Percentiles rank a stretch among this genome's conserved stretches.
Conservation (phyloP, 2,888 invertebrate species). For the Slavum lentiscoides region DNA sequence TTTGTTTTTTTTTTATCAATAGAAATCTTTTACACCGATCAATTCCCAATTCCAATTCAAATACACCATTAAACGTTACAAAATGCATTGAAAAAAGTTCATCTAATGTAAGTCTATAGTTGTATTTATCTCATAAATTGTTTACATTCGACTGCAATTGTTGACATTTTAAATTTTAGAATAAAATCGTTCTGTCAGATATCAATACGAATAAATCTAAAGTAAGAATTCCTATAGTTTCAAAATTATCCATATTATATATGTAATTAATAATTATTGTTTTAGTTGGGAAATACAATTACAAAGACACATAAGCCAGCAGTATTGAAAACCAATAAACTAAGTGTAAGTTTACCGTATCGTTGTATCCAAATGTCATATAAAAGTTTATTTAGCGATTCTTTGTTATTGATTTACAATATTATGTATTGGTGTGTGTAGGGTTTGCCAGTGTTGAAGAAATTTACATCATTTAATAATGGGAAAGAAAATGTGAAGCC, state of each 20-base stretch:
- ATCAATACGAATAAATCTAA: constrained; percentile 9
- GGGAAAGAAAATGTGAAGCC: constrained; percentile 30
- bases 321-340: neutral
- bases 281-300: constrained; percentile 24
- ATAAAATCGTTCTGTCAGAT: neutral
- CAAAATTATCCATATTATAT: neutral
- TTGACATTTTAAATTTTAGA: constrained; percentile 2
- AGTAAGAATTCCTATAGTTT: constrained; percentile 7
- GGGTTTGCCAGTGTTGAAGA: constrained; percentile 24
- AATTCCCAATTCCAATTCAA: neutral
- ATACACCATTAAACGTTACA: constrained; percentile 15
- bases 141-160: neutral
- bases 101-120: constrained; percentile 5
- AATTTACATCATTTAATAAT: neutral
- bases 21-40: neutral
- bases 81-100: constrained; percentile 7
- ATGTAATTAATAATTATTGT: neutral
- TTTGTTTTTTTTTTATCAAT: neutral
- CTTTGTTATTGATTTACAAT: neutral
- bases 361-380: neutral
- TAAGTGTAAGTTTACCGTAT: constrained; percentile 22
- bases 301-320: neutral
- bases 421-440: neutral
- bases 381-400: neutral
- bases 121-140: neutral